Evolutionary conservation across 2,888 invertebrate genomes (phyloP).

Genomic region (Chrysolina oricalcia): DNA sequence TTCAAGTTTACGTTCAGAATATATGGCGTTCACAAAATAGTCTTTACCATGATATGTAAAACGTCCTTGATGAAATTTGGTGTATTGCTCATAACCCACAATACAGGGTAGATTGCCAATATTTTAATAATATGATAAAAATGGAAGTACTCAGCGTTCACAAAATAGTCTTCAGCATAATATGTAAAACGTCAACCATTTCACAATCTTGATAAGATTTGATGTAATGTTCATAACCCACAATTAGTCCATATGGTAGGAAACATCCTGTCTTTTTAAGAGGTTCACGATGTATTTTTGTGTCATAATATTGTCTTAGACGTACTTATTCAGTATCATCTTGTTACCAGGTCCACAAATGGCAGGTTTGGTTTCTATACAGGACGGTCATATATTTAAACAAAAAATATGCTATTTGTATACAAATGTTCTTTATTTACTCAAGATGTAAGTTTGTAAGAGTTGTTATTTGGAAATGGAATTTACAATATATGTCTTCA

Average conservation of each 20-base stretch:
- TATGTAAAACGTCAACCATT: constrained; percentile 38
- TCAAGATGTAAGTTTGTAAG: background rate
- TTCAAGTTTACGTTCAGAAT: background rate
- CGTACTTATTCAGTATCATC: background rate
- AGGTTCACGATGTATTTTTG: background rate
- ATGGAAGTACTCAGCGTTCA: background rate
- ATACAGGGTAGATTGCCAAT: too few species aligned
- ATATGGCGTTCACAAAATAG: constrained; percentile 2
- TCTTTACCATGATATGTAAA: constrained; percentile 37
- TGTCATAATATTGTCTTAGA: background rate
- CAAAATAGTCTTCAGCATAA: constrained; percentile 32
- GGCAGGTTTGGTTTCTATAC: background rate
- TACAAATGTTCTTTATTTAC: background rate
- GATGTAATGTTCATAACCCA: too few species aligned
- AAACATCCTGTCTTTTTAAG: background rate
- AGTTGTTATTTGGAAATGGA: background rate
- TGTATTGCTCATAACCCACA: too few species aligned
- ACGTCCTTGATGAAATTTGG: constrained; percentile 32
- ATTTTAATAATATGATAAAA: too few species aligned
- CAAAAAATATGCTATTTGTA: background rate
- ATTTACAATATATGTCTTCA: background rate
- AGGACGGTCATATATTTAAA: background rate
- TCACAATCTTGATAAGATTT: too few species aligned
- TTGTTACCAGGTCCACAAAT: background rate
- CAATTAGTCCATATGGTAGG: background rate